Base-by-base conservation (phyloP, 2,113 vertebrate genomes). In the Lichenostomus cassidix region DNA sequence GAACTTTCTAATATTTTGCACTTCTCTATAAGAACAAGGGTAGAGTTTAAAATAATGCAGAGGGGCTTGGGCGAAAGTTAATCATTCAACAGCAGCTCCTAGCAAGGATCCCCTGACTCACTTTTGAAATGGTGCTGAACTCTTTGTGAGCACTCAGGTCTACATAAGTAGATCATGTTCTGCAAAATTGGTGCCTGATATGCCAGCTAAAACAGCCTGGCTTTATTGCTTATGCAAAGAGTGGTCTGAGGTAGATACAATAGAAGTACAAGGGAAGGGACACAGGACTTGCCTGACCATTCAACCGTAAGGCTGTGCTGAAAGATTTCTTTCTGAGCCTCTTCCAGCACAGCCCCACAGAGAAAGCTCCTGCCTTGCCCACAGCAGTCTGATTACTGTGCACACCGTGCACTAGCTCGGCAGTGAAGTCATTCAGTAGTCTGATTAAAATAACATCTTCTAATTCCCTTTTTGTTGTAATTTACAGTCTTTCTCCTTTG, bases 401-500 rank as follows among this genome's bases (percentile, higher is more conserved):
- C 84, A 44, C 92, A 58, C 89, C 23, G 21, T 50, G 84, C 82
- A 41, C 70, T 74, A 49, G 87, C 77, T 79, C 3, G 3, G 92
- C 83, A 88, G 62, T 83, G 83, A 97, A 95, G 83, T 94, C 92
- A 96, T 93, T 93, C 96, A 90, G 94, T 87, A 96, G 95, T 46
- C 92, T 95, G 97, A 97, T 92, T 96, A 94, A 96, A 96, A 97
- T 77, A 97, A 96, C 94, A 97, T 96, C 94, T 95, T 96, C 95
- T 95, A 95, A 97, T 95, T 97, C 96, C 89, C 81, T 97, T 95
- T 96, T 90, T 96, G 95, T 96, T 94, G 87, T 81, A 96, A 97
- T 97, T 97, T 96, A 97, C 92, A 93, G 87, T 80, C 91, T 49
- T 89, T 97, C 95, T 97, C 97, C 97, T 97, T 96, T 97, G 97